Percentiles rank a stretch among this genome's conserved stretches.
phyloP scores from a whole-genome alignment of 2,888 invertebrate species.

The Lepidocyrtinus sp. region DNA sequence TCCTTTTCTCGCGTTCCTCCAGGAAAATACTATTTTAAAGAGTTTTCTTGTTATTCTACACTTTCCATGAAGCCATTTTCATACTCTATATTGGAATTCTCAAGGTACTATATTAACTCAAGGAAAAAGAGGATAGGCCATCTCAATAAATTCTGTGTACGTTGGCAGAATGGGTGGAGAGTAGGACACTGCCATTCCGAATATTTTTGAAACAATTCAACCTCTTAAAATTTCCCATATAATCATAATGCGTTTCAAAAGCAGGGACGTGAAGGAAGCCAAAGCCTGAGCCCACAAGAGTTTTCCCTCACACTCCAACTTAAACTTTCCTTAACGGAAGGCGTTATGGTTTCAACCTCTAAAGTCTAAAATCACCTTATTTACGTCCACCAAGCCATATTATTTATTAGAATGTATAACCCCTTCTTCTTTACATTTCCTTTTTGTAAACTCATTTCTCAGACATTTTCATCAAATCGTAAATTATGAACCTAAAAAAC shows the following conservation, averaged over 20 bases:
- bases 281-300: not conserved
- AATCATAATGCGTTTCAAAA: slow-evolving; percentile 19
- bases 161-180: slow-evolving; percentile 46
- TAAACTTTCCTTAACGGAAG: too few relatives aligned
- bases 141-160: slow-evolving; percentile 50
- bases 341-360: too few relatives aligned
- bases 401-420: too few relatives aligned
- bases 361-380: too few relatives aligned
- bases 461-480: slow-evolving; percentile 56
- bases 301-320: too few relatives aligned
- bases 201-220: slow-evolving; percentile 59
- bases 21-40: slow-evolving; percentile 61
- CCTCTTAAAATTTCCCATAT: slow-evolving; percentile 49
- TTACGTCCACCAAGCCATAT: too few relatives aligned
- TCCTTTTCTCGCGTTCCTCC: slow-evolving; percentile 8
- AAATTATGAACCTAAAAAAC: too few relatives aligned
- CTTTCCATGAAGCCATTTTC: not conserved
- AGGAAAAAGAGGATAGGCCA: slow-evolving; percentile 10
- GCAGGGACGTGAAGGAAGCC: not conserved
- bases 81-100: slow-evolving; percentile 10
- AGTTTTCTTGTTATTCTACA: slow-evolving; percentile 26
- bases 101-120: slow-evolving; percentile 1
- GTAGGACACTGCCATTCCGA: slow-evolving; percentile 42
- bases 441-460: slow-evolving; percentile 45
- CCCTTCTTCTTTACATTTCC: slow-evolving; percentile 13